These are phyloP conservation scores for Ctenopoma kingsleyae DNA, from an alignment of 2,797 vertebrate genomes.

Conservation along the genomic window DNA sequence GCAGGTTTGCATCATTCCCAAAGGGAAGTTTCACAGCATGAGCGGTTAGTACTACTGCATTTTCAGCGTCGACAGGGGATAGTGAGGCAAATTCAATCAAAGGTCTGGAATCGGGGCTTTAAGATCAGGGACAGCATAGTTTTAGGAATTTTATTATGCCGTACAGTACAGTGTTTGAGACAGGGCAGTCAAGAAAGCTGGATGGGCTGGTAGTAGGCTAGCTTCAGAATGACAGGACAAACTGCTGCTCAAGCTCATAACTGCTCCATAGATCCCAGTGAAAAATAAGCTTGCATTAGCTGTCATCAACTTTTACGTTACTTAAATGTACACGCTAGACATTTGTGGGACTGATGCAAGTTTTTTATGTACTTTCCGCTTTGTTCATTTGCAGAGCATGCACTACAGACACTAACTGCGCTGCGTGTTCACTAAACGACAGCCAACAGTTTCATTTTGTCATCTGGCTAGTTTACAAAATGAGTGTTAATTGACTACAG, in stretches of 20 bases:
- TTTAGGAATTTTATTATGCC: background rate
- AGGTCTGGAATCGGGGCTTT: constrained; percentile 6
- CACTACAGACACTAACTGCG: background rate
- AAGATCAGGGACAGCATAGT: background rate
- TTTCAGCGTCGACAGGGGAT: constrained; percentile 17
- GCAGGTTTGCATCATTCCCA: constrained; percentile 40
- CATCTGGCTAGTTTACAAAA: background rate
- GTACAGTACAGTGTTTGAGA: background rate
- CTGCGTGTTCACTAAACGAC: background rate
- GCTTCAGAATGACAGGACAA: no score
- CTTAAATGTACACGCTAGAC: background rate
- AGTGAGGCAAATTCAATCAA: constrained; percentile 7
- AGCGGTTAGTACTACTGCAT: constrained; percentile 1
- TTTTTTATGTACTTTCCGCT: background rate
- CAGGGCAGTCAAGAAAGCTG: no score
- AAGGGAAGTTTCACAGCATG: constrained; percentile 30
- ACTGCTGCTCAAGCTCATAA: background rate
- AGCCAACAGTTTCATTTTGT: background rate
- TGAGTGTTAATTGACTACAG: background rate
- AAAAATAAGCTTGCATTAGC: background rate
- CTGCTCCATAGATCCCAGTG: background rate
- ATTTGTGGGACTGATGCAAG: no score
- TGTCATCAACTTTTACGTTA: no score
- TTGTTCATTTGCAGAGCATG: background rate
- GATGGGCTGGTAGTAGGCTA: no score